Base-by-base conservation (phyloP, 2,113 vertebrate genomes). In the Eulemur rufifrons region DNA sequence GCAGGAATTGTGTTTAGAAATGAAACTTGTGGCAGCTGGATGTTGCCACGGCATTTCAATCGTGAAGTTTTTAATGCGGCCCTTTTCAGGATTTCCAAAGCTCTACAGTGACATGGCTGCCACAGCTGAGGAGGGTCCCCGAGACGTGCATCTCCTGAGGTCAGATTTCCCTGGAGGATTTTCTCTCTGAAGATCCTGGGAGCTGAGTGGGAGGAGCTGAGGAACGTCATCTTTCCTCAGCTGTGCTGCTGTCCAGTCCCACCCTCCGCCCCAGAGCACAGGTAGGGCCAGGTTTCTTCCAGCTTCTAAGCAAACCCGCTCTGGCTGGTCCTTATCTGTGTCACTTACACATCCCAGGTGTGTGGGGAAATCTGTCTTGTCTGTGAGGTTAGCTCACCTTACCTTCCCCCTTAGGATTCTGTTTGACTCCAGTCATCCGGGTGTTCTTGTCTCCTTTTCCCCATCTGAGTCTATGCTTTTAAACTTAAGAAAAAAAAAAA, bases 351-450 rank as follows among this genome's bases (percentile, higher is more conserved):
- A 27, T 32, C 25, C 9, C 29, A 47, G 17, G 52, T 7, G 5
- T 0, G 1, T 3, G 1, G 64, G 56, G 59, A 1, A 1, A 1
- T 23, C 59, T 4, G 29, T 20, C 15, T 5, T 15, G 8, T 34
- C 4, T 18, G 50, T 23, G 2, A 2, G 27, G 5, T 34, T 27
- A 4, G 50, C 47, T 32, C 3, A 39, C 13, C 47, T 34, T 78
- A 52, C 27, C 37, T 34, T 61, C 8, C 6, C 11, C 39, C 13
- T 23, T 8, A 32, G 29, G 45, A 32, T 61, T 66, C 61, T 7
- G 0, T 52, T 64, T 21, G 21, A 18, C 32, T 50, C 34, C 0
- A 13, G 50, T 17, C 21, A 20, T 4, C 21, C 1, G 3, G 8
- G 2, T 32, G 12, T 45, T 54, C 63, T 20, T 64, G 20, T 34